Percentiles rank a stretch among this genome's conserved stretches.
phyloP scores from a whole-genome alignment of 1,140 invertebrate genomes.

The Caenorhabditis latens region DNA sequence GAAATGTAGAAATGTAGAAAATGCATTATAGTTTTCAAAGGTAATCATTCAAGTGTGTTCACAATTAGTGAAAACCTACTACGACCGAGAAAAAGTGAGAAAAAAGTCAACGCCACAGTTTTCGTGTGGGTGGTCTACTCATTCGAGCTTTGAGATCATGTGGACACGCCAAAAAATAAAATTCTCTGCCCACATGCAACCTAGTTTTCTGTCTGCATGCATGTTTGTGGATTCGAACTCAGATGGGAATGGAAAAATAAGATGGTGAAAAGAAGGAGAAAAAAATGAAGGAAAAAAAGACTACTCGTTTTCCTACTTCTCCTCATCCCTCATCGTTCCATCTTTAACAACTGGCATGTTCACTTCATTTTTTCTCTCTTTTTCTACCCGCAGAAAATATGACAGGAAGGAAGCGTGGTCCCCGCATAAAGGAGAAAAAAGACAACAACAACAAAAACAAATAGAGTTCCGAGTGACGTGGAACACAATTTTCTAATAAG shows the following conservation, averaged over 20 bases:
- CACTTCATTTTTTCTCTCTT: neutral
- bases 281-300: neutral
- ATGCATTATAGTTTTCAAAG: too few species aligned
- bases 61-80: too few species aligned
- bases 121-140: neutral
- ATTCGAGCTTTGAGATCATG: neutral
- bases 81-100: neutral
- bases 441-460: constrained; percentile 16
- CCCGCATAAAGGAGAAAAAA: neutral
- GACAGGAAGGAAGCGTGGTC: constrained; percentile 16
- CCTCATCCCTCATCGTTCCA: constrained; percentile 28
- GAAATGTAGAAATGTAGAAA: too few species aligned
- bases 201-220: constrained; percentile 30
- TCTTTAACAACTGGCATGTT: constrained; percentile 29
- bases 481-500: neutral
- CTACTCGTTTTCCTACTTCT: neutral
- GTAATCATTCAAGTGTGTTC: too few species aligned
- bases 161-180: constrained; percentile 22
- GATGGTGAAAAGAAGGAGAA: neutral
- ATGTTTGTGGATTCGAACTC: constrained; percentile 12
- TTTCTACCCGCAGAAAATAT: neutral
- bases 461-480: neutral
- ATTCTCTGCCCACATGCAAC: constrained; percentile 20
- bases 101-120: neutral
- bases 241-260: constrained; percentile 36